A percentile compares a stretch with the other conserved stretches of the same genome.
Conservation (phyloP, 2,888 invertebrate species). For the Athalia circularis region DNA sequence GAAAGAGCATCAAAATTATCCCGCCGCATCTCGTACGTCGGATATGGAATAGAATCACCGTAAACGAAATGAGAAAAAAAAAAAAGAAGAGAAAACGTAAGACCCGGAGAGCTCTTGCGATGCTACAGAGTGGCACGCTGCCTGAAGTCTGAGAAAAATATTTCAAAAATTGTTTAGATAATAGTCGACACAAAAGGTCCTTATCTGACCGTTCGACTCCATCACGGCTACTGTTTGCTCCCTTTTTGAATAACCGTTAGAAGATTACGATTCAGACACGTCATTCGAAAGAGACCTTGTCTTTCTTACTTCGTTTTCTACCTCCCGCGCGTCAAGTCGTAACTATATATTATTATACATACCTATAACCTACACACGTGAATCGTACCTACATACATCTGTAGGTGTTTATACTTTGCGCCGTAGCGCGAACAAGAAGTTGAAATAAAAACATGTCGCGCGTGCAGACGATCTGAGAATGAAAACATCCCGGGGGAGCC, state of each 20-base stretch:
- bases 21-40: too few relatives aligned
- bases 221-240: conserved; percentile 47
- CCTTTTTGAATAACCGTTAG: conserved; percentile 48
- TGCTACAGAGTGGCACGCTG: background rate
- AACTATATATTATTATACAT: too few relatives aligned
- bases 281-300: conserved; percentile 47
- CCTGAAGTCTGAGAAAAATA: conserved; percentile 40
- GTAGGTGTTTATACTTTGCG: background rate
- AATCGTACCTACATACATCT: background rate
- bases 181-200: conserved; percentile 51
- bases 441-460: conserved; percentile 3
- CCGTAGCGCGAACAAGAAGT: background rate
- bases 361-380: background rate
- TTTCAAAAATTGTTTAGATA: conserved; percentile 44
- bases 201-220: conserved; percentile 57
- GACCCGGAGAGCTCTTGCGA: background rate
- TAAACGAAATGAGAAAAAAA: background rate
- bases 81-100: background rate
- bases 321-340: background rate
- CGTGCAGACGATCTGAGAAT: background rate
- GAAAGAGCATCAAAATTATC: too few relatives aligned
- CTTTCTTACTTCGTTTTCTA: background rate
- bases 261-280: conserved; percentile 56
- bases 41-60: background rate
- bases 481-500: background rate